Evolutionary conservation across 2,888 invertebrate genomes (phyloP), one percentile per base, ranked within the genome.

Genomic region (Temnothorax rugatulus): DNA sequence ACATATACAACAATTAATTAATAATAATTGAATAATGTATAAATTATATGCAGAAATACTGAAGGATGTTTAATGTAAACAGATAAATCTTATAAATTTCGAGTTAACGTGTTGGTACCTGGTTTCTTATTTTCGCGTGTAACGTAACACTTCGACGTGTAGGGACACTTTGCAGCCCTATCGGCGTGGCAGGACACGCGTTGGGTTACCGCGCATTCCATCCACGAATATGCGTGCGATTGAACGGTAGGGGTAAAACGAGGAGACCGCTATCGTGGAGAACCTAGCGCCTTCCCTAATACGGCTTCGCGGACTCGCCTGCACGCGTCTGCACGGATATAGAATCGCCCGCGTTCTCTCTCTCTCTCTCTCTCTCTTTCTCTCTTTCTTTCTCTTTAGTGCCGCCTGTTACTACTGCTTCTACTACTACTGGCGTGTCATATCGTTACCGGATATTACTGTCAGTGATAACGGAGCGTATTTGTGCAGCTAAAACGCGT

Each of bases 221-320:
- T 84, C 63, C 71, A 29, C 38, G 79, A 86, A 85, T 87, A 86
- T 88, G 87, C 57, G 85, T 83, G 87, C 85, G 84, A 88, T 85
- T 83, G 81, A 89, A 92, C 91, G 95, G 95, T 86, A 95, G 95
- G 95, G 95, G 95, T 95, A 94, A 64, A 57, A 93, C 94, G 95
- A 59, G 57, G 95, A 95, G 95, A 94, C 94, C 92, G 93, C 94
- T 34, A 94, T 95, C 95, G 95, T 95, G 93, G 95, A 94, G 90
- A 90, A 92, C 87, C 89, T 89, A 90, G 91, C 89, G 82, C 94
- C 93, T 94, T 93, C 91, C 94, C 94, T 93, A 94, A 94, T 94
- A 94, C 94, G 94, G 94, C 90, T 91, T 93, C 94, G 92, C 88
- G 88, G 88, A 90, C 88, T 90, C 91, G 91, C 91, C 91, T 89